Base-by-base conservation (phyloP, 2,888 invertebrate species). In the Gisinianus flammeolus region DNA sequence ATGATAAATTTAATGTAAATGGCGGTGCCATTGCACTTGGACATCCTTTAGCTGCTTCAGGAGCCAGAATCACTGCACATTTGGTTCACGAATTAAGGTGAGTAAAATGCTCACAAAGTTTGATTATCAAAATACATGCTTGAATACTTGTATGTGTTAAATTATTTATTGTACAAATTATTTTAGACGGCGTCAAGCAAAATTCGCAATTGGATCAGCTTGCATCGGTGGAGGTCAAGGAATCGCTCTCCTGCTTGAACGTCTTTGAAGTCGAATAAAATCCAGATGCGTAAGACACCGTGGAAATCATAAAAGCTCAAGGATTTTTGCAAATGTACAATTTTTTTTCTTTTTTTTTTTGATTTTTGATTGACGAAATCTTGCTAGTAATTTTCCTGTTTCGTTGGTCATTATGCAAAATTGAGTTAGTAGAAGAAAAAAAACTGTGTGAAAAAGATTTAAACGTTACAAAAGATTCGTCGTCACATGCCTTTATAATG, bases 21-120 rank as follows among this genome's bases (percentile, higher is more conserved):
- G 22, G 8, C 2, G 1, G 6, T 58, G 6, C n/a, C n/a, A n/a
- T n/a, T n/a, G 97, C 98, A 28, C 86, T 98, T 71, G 98, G 98
- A n/a, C 97, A 98, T 90, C 98, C 98, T 4, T 90, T 98, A 35
- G 98, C 91, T n/a, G 97, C 98, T 19, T 95, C 96, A 71, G 98
- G 98, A 2, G 90, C 95, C 10, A 91, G 98, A 86, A 98, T 98
- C 86, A 95, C 94, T 0, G 91, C 92, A 2, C 97, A 98, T 87
- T 89, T 98, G 33, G 93, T 93, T 52, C 94, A 98, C 86, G 97
- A 98, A 88, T 89, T 98, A 85, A 93, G 56, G 76, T 76, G 52
- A 19, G n/a, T n/a, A n/a, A n/a, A n/a, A n/a, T n/a, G n/a, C n/a
- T n/a, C n/a, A n/a, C n/a, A n/a, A n/a, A n/a, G n/a, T n/a, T n/a